phyloP scores from a whole-genome alignment of 2,888 invertebrate genomes.

The Pollenia griseotomentosa region DNA sequence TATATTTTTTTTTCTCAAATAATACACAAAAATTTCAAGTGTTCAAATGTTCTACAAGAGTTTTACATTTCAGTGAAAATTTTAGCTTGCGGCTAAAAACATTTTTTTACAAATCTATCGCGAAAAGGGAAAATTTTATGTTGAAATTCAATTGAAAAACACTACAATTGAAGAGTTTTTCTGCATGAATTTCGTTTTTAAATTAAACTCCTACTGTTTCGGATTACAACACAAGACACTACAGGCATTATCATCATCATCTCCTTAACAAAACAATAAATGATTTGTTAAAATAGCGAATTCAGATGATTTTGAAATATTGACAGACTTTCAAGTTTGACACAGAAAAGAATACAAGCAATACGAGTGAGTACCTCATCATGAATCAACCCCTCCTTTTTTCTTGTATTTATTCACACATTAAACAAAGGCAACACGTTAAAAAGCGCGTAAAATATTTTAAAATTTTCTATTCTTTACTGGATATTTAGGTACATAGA shows the following conservation, averaged over 20 bases:
- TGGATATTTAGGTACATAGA: neutral
- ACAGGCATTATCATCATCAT: conserved; percentile 45
- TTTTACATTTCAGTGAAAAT: conserved; percentile 65
- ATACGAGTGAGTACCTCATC: conserved; percentile 12
- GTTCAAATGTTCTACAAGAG: conserved; percentile 48
- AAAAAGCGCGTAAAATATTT: conserved; percentile 68
- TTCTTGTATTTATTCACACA: neutral
- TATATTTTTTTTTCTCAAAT: conserved; percentile 7
- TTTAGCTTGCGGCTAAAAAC: conserved; percentile 51
- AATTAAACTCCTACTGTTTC: conserved; percentile 77
- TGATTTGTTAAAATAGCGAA: conserved; percentile 65
- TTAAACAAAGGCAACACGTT: conserved; percentile 20
- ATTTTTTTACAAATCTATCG: conserved; percentile 1
- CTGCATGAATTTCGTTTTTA: conserved; percentile 63
- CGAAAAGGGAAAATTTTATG: conserved; percentile 44
- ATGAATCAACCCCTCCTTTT: conserved; percentile 51
- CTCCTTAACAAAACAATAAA: conserved; percentile 64
- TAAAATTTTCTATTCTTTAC: conserved; percentile 4
- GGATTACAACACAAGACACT: conserved; percentile 70
- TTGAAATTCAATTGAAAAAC: conserved; percentile 27
- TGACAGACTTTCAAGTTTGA: conserved; percentile 70
- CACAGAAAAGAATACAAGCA: conserved; percentile 3
- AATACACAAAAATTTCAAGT: conserved; percentile 10
- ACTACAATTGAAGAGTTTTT: conserved; percentile 34
- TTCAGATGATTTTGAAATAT: conserved; percentile 64